Conservation (phyloP, 2,888 invertebrate genomes). For the Archips crataeganus region DNA sequence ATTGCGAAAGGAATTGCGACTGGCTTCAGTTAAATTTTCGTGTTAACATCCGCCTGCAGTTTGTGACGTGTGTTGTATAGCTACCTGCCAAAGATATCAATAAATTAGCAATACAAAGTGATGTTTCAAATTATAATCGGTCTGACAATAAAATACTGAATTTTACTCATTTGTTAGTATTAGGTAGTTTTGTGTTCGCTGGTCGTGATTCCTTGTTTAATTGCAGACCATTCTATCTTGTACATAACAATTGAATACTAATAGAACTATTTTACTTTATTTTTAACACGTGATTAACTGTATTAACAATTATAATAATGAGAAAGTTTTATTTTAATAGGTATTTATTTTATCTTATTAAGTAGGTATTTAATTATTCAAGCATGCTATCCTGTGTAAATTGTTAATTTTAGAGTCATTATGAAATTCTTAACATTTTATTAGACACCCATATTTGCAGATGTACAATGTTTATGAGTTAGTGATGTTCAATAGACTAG, state of each 20-base stretch:
- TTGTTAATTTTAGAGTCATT: slow-evolving; percentile 51
- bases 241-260: slow-evolving; percentile 45
- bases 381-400: slow-evolving; percentile 78
- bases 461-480: slow-evolving; percentile 85
- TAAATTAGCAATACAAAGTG: slow-evolving; percentile 46
- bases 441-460: slow-evolving; percentile 82
- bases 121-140: slow-evolving; percentile 46
- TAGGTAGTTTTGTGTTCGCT: slow-evolving; percentile 49
- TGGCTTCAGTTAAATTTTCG: slow-evolving; percentile 45
- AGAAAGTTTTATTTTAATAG: slow-evolving; percentile 77
- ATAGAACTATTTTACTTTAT: slow-evolving; percentile 61
- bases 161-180: slow-evolving; percentile 47
- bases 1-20: slow-evolving; percentile 62
- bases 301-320: slow-evolving; percentile 70
- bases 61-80: slow-evolving; percentile 29
- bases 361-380: slow-evolving; percentile 78
- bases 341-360: slow-evolving; percentile 79
- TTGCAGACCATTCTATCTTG: slow-evolving; percentile 49
- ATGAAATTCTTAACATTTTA: slow-evolving; percentile 49
- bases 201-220: slow-evolving; percentile 60
- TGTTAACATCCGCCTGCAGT: slow-evolving; percentile 24
- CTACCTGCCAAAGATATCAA: slow-evolving; percentile 44
- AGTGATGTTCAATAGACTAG: slow-evolving; percentile 86
- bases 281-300: slow-evolving; percentile 61
- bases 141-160: slow-evolving; percentile 50